Evolutionary conservation across 1,140 invertebrate species (phyloP), one percentile per base, ranked within the genome.

Genomic region (Cyrtorhinus lividipennis): DNA sequence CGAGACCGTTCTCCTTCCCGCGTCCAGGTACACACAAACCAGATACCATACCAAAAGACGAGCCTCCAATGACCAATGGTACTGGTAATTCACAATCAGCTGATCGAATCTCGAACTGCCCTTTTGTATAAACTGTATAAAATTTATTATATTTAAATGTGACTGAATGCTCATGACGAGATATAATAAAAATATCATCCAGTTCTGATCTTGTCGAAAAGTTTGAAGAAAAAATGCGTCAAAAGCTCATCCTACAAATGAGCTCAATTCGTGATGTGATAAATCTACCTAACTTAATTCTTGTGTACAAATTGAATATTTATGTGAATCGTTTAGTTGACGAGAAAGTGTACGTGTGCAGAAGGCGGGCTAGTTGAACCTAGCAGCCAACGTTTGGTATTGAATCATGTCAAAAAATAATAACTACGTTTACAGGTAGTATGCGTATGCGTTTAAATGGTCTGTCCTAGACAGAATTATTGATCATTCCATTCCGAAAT

Each of bases 61-160:
- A 53, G n/a, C n/a, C n/a, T 45, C 62, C 24, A 63, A 63, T 10
- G 59, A 62, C 13, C 62, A 65, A 38, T 68, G 65, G 65, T 68
- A 66, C 38, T 68, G 67, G 67, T 68, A 56, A 68, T 90, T 88
- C n/a, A 12, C 13, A 30, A 30, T 27, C n/a, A n/a, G n/a, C n/a
- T n/a, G n/a, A n/a, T 18, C 38, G 56, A 38, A 38, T 15, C 15
- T 15, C 30, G 30, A 38, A 38, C 30, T 38, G 30, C n/a, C n/a
- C 20, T 5, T 53, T 53, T 53, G 48, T 53, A 53, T 53, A 53
- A 53, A 53, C n/a, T 53, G 48, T 53, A 53, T 15, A 53, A 53
- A 53, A n/a, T n/a, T n/a, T 15, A 10, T 13, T 15, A 5, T 15
- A 15, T 53, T 53, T 15, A 53, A 53, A 53, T n/a, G n/a, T 22